Percentiles rank a stretch among this genome's conserved stretches.
These are phyloP conservation scores for Plutella xylostella DNA, from an alignment of 2,888 invertebrate species.

Conservation along the genomic window DNA sequence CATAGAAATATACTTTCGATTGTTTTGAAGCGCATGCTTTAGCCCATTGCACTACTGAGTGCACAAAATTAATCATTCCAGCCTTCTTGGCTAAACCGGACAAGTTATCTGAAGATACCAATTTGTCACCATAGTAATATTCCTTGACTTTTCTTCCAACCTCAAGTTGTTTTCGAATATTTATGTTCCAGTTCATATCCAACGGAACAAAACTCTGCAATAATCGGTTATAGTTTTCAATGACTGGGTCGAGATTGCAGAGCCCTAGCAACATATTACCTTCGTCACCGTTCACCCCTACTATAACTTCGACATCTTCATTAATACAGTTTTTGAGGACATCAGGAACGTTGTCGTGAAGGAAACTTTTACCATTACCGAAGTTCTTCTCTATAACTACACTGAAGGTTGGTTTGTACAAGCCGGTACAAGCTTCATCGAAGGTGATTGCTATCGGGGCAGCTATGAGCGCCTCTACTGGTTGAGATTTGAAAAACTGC, in stretches of 20 bases:
- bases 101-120: conserved; percentile 23
- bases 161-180: conserved; percentile 28
- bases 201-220: conserved; percentile 33
- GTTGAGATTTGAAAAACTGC: conserved; percentile 34
- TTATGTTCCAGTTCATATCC: conserved; percentile 24
- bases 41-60: too few species aligned
- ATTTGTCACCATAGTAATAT: conserved; percentile 29
- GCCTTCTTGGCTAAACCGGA: conserved; percentile 24
- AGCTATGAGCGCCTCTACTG: conserved; percentile 23
- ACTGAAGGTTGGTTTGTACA: too few species aligned
- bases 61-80: conserved; percentile 25
- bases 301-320: conserved; percentile 72
- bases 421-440: conserved; percentile 24
- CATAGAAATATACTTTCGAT: conserved; percentile 33
- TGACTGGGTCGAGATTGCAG: conserved; percentile 19
- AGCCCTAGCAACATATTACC: conserved; percentile 43
- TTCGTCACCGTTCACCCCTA: conserved; percentile 78
- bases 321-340: conserved; percentile 53
- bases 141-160: conserved; percentile 29
- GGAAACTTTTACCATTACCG: conserved; percentile 34
- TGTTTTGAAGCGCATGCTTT: conserved; percentile 24
- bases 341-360: conserved; percentile 31
- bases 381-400: conserved; percentile 44
- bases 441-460: conserved; percentile 21
- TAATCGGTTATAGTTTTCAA: conserved; percentile 27